Base-by-base conservation (phyloP, 1,140 invertebrate genomes). In the Trachymyrmex cornetzi region DNA sequence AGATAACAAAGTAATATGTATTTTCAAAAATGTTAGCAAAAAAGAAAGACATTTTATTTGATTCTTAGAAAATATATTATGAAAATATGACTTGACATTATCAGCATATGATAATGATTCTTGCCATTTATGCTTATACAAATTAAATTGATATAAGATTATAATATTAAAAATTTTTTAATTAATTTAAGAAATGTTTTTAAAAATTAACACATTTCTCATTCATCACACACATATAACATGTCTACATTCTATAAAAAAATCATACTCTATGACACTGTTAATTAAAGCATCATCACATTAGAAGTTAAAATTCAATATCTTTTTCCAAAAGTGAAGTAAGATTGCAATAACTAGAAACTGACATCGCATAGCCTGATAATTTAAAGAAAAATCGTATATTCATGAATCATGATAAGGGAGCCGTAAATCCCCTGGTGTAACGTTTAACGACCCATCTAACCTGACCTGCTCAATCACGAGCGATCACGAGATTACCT, bases 401-500 rank as follows among this genome's bases (percentile, higher is more conserved):
- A 34, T 34, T 34, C 30, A 5, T 38, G 34, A 34, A 38, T 34
- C 19, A 34, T 27, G 16, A 27, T 24, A 44, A 24, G 3, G 3
- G 63, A 71, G n/a, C 11, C 12, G 24, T 71, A 14, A 22, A 64
- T 48, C 27, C 16, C 59, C 6, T 2, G 34, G 34, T 9, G 1
- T 19, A 1, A n/a, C 9, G 7, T 38, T 38, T 64, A 74, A 82
- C 12, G 55, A 50, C 44, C 24, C 24, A n/a, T 12, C 12, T 88
- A 89, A 86, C 81, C 80, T 87, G 77, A 85, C 81, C 80, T 85
- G 72, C 2, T 84, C 24, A n/a, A 27, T 53, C 22, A 3, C 27
- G 24, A 63, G 53, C 34, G 34, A 38, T 38, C 34, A 38, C 34
- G 34, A 38, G 7, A 84, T 94, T 95, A 96, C 96, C 95, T 96